Conservation (phyloP, 1,140 invertebrate species). For the Choristoneura fumiferana region DNA sequence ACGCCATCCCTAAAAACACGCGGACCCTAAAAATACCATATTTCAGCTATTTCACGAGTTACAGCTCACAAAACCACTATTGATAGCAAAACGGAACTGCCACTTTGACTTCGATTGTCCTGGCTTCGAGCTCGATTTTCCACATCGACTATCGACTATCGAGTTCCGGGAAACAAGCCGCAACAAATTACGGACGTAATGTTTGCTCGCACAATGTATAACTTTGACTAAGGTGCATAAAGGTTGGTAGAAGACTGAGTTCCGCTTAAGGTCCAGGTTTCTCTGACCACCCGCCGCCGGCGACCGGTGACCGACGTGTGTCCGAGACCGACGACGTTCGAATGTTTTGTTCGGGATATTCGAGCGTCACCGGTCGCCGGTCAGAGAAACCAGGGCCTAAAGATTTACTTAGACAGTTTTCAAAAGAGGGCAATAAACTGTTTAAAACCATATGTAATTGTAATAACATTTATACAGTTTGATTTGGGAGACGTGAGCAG, state of each 20-base stretch:
- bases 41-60: too few relatives aligned
- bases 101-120: not conserved
- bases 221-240: conserved; percentile 8
- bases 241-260: not conserved
- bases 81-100: not conserved
- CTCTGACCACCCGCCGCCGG: too few relatives aligned
- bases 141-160: not conserved
- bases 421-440: too few relatives aligned
- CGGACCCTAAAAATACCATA: too few relatives aligned
- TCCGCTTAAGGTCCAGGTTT: not conserved
- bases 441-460: too few relatives aligned
- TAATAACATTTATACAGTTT: too few relatives aligned
- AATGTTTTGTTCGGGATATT: too few relatives aligned
- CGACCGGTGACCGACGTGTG: not conserved
- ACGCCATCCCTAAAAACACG: too few relatives aligned
- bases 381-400: too few relatives aligned
- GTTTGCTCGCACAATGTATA: conserved; percentile 9
- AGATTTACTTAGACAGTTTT: too few relatives aligned
- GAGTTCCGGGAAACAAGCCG: conserved; percentile 1
- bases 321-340: not conserved
- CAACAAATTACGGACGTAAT: conserved; percentile 11
- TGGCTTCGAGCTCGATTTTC: not conserved
- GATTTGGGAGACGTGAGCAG: too few relatives aligned
- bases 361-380: too few relatives aligned
- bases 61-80: not conserved